These are phyloP conservation scores for Neoitamus cyanurus DNA, from an alignment of 2,888 invertebrate species.

Conservation along the genomic window DNA sequence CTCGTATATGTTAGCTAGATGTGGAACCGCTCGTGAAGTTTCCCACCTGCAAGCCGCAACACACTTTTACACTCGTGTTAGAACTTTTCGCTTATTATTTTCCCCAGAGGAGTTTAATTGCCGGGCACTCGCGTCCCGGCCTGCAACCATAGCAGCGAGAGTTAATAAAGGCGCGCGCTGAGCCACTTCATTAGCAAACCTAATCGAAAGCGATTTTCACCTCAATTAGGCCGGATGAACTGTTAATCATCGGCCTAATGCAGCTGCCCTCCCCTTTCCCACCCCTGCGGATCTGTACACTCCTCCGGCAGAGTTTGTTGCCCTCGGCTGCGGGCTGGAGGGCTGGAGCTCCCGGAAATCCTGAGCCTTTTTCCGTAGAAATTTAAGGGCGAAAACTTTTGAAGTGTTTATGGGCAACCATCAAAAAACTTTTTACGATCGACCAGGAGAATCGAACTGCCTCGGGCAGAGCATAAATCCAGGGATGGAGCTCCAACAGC, in stretches of 20 bases:
- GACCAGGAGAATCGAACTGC: not conserved
- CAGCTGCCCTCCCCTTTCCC: not conserved
- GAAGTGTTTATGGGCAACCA: conserved; percentile 1
- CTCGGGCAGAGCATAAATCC: not conserved
- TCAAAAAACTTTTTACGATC: not conserved
- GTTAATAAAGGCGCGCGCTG: not conserved
- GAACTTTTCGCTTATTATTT: not conserved
- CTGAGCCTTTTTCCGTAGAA: not conserved
- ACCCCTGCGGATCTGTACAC: not conserved
- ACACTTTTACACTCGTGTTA: not conserved
- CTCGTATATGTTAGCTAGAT: too few species aligned
- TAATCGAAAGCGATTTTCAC: conserved; percentile 5
- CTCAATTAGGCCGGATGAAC: not conserved
- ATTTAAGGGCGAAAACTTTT: not conserved
- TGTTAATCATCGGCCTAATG: not conserved
- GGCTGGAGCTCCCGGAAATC: not conserved
- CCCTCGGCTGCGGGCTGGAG: not conserved
- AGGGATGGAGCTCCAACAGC: not conserved
- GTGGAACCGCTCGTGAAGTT: not conserved
- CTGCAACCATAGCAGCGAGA: not conserved
- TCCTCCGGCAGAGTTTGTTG: not conserved
- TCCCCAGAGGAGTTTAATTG: not conserved
- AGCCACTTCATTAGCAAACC: not conserved
- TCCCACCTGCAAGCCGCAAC: not conserved
- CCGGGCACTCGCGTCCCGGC: not conserved